Conservation (phyloP, 2,888 invertebrate genomes). For the Peribatodes rhomboidaria region DNA sequence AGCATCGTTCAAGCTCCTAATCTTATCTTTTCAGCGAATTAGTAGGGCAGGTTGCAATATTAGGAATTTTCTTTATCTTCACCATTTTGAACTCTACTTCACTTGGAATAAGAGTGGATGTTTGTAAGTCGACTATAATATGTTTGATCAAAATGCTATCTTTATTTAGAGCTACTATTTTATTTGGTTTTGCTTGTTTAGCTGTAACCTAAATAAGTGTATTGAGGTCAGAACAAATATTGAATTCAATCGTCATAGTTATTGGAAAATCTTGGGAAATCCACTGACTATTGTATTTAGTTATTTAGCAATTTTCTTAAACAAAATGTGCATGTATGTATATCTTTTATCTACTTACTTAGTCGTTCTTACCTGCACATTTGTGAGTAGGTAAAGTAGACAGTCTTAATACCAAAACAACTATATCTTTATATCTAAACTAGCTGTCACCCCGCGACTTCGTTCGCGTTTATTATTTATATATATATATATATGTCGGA, state of each 20-base stretch:
- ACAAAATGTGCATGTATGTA: no score
- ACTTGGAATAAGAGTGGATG: conserved; percentile 37
- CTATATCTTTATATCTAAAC: no score
- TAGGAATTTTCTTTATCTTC: conserved; percentile 38
- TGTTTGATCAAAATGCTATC: conserved; percentile 46
- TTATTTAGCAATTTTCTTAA: no score
- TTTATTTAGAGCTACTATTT: conserved; percentile 49
- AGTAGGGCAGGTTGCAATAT: conserved; percentile 76
- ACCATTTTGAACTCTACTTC: conserved; percentile 45
- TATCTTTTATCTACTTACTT: no score
- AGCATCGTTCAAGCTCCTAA: conserved; percentile 64
- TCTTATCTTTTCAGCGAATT: conserved; percentile 82
- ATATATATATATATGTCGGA: no score
- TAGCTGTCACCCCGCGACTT: no score
- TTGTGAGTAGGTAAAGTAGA: no score
- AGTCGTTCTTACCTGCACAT: no score
- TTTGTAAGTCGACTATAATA: conserved; percentile 27
- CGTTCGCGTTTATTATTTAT: no score
- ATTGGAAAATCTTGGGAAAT: conserved; percentile 3
- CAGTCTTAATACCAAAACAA: no score
- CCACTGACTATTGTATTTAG: not conserved
- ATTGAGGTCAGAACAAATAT: conserved; percentile 28
- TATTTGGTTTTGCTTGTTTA: conserved; percentile 50
- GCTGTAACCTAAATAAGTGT: conserved; percentile 34
- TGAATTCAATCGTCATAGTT: conserved; percentile 1